Conservation (phyloP, 2,888 invertebrate genomes). For the Cataglyphis livida region DNA sequence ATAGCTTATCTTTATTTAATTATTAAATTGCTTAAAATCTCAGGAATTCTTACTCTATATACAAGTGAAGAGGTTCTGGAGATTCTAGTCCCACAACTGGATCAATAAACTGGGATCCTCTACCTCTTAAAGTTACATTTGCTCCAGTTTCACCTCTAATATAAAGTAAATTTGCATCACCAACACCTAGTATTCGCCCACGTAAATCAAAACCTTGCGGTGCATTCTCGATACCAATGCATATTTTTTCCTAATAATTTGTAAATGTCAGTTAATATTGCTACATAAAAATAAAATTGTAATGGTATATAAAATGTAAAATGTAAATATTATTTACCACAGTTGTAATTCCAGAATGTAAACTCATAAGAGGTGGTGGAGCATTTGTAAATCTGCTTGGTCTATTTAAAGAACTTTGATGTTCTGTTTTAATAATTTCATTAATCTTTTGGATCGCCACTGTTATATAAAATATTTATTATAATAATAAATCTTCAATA, state of each 20-base stretch:
- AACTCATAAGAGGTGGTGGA: constrained; percentile 86
- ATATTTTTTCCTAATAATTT: constrained; percentile 89
- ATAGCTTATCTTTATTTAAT: constrained; percentile 3
- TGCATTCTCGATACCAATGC: constrained; percentile 92
- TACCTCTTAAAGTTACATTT: constrained; percentile 90
- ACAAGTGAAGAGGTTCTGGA: constrained; percentile 91
- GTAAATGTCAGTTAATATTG: constrained; percentile 11
- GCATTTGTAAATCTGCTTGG: constrained; percentile 85
- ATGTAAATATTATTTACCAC: constrained; percentile 75
- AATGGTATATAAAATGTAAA: background rate
- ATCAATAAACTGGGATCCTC: constrained; percentile 89
- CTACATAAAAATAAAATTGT: background rate
- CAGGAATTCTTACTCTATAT: constrained; percentile 88
- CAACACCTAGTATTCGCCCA: constrained; percentile 90
- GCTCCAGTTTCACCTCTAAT: constrained; percentile 93
- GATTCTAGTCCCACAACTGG: constrained; percentile 88
- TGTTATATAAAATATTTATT: constrained; percentile 74
- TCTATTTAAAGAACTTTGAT: constrained; percentile 83
- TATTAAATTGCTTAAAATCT: constrained; percentile 11
- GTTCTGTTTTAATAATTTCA: constrained; percentile 86
- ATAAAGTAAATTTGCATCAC: constrained; percentile 91
- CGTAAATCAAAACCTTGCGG: constrained; percentile 92
- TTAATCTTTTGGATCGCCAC: constrained; percentile 87
- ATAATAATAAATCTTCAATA: background rate
- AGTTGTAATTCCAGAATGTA: constrained; percentile 83